These are phyloP conservation scores for Brachirus orientalis DNA, from an alignment of 2,113 vertebrate species.

Conservation along the genomic window DNA sequence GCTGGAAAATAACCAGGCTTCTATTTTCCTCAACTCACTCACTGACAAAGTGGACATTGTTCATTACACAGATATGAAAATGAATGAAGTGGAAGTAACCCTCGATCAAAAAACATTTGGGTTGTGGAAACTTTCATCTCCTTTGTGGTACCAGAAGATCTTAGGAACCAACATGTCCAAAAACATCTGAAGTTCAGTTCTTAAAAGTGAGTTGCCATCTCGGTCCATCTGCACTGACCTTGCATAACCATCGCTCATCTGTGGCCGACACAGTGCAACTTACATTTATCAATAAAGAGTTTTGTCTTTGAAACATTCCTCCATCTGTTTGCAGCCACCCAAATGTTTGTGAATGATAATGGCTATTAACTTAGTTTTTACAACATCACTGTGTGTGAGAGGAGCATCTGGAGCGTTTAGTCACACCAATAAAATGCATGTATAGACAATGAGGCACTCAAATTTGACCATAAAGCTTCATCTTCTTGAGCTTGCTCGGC, in stretches of 20 bases:
- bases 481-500: slow-evolving; percentile 47
- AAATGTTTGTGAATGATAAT: slow-evolving; percentile 73
- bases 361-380: slow-evolving; percentile 70
- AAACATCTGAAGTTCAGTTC: background rate
- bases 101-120: background rate
- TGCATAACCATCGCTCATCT: slow-evolving; percentile 3
- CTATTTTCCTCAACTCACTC: too few species aligned
- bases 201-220: background rate
- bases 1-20: too few species aligned
- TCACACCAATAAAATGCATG: slow-evolving; percentile 65
- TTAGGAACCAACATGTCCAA: background rate
- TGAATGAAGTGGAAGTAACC: background rate
- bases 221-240: background rate
- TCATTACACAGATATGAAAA: background rate
- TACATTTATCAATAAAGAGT: slow-evolving; percentile 19
- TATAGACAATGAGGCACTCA: slow-evolving; percentile 67
- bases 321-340: slow-evolving; percentile 64
- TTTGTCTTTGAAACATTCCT: slow-evolving; percentile 47
- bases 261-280: slow-evolving; percentile 1
- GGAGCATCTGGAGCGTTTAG: slow-evolving; percentile 70
- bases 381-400: slow-evolving; percentile 59
- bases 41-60: too few species aligned
- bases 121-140: background rate
- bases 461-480: slow-evolving; percentile 65
- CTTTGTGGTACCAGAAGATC: background rate